Percentiles rank a stretch among this genome's conserved stretches.
These are phyloP conservation scores for Heliconius congener DNA, from an alignment of 1,140 invertebrate species.

Conservation along the genomic window DNA sequence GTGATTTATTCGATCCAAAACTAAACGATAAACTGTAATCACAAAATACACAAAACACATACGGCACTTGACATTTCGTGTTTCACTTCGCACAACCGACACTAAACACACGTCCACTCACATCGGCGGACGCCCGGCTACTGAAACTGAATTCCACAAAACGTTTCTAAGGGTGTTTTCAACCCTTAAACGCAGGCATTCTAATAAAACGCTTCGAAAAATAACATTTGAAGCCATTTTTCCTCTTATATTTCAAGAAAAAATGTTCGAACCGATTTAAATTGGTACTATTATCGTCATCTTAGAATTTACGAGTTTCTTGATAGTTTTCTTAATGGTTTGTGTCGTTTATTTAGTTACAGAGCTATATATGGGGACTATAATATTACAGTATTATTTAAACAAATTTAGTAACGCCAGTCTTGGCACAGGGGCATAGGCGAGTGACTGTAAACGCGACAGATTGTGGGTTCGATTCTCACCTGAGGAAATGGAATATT, in stretches of 20 bases:
- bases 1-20: constrained; percentile 23
- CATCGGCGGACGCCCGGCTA: constrained; percentile 61
- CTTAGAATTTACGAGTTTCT: not conserved
- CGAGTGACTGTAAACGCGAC: too few relatives aligned
- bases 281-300: not conserved
- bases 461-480: too few relatives aligned
- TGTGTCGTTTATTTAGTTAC: not conserved
- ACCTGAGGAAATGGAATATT: too few relatives aligned
- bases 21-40: constrained; percentile 27
- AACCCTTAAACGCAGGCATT: constrained; percentile 19
- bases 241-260: not conserved
- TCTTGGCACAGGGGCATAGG: too few relatives aligned
- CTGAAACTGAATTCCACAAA: constrained; percentile 49
- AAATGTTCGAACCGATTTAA: not conserved
- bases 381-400: too few relatives aligned
- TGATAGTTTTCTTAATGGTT: not conserved
- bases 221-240: not conserved
- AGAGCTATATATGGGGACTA: not conserved
- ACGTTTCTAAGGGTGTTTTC: constrained; percentile 31
- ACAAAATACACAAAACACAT: constrained; percentile 39
- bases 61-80: constrained; percentile 43
- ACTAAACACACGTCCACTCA: constrained; percentile 50
- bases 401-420: too few relatives aligned
- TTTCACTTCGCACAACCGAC: constrained; percentile 49
- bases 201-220: not conserved